These are phyloP conservation scores for Drosophila tristis DNA, from an alignment of 1,140 invertebrate species.

Conservation along the genomic window DNA sequence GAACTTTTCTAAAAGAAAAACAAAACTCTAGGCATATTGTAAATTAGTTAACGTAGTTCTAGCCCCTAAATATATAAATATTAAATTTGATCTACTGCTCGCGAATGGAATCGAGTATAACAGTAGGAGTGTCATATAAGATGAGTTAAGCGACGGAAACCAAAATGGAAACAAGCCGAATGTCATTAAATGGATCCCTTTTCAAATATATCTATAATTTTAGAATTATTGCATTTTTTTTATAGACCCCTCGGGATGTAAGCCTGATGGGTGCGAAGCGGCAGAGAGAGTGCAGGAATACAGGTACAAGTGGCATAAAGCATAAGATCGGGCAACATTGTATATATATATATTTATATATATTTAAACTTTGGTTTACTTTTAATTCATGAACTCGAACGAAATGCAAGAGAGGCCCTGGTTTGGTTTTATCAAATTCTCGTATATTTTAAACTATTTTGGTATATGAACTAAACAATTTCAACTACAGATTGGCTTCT, in stretches of 20 bases:
- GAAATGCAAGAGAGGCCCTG: too few relatives aligned
- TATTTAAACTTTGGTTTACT: not conserved
- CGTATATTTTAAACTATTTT: conserved; percentile 63
- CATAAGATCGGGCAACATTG: not conserved
- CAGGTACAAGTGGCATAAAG: too few relatives aligned
- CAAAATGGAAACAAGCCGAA: conserved; percentile 43
- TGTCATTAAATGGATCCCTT: conserved; percentile 34
- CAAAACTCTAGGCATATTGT: conserved; percentile 34
- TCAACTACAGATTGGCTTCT: conserved; percentile 57
- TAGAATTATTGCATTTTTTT: conserved; percentile 1
- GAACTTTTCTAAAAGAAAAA: conserved; percentile 66
- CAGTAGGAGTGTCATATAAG: conserved; percentile 55
- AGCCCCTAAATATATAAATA: conserved; percentile 19
- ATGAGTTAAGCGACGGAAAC: conserved; percentile 41
- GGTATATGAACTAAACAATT: conserved; percentile 60
- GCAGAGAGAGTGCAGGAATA: too few relatives aligned
- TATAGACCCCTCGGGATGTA: too few relatives aligned
- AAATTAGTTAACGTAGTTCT: conserved; percentile 18
- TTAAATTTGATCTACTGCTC: conserved; percentile 30
- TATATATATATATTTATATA: too few relatives aligned
- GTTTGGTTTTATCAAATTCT: conserved; percentile 3
- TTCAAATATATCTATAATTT: conserved; percentile 32
- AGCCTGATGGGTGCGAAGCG: too few relatives aligned
- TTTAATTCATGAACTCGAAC: conserved; percentile 1
- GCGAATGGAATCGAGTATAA: not conserved